These are phyloP conservation scores for Epinephelus moara DNA, from an alignment of 2,113 vertebrate species.

Conservation along the genomic window DNA sequence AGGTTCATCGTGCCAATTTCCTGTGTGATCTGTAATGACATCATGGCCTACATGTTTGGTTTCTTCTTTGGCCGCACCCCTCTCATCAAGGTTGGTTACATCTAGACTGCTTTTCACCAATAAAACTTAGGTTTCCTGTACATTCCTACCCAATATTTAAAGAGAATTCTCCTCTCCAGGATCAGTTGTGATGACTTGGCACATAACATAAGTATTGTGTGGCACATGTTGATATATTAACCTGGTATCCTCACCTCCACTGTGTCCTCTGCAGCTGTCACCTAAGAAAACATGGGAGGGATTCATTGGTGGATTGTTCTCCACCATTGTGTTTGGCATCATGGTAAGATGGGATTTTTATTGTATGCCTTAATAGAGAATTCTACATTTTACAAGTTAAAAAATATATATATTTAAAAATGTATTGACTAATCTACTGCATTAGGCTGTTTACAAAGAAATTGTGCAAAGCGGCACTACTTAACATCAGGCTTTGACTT, in stretches of 20 bases:
- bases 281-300: slow-evolving; percentile 99
- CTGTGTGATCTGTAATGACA: slow-evolving; percentile 99
- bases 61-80: slow-evolving; percentile 99
- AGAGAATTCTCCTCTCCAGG: neutral
- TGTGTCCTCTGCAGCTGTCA: slow-evolving; percentile 87
- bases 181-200: neutral
- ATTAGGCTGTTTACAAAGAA: too few species aligned
- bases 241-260: neutral
- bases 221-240: neutral
- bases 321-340: slow-evolving; percentile 95
- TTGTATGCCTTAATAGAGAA: neutral
- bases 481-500: neutral
- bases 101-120: neutral
- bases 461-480: neutral
- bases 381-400: neutral
- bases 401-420: too few species aligned
- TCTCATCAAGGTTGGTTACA: slow-evolving; percentile 92
- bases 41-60: slow-evolving; percentile 99
- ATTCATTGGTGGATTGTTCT: slow-evolving; percentile 96
- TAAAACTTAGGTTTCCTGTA: neutral
- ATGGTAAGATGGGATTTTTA: slow-evolving; percentile 85
- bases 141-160: neutral
- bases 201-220: neutral
- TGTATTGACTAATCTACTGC: too few species aligned
- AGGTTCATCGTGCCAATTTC: slow-evolving; percentile 99